These are phyloP conservation scores for Heterohyrax brucei DNA, from an alignment of 2,797 vertebrate genomes.

Conservation along the genomic window DNA sequence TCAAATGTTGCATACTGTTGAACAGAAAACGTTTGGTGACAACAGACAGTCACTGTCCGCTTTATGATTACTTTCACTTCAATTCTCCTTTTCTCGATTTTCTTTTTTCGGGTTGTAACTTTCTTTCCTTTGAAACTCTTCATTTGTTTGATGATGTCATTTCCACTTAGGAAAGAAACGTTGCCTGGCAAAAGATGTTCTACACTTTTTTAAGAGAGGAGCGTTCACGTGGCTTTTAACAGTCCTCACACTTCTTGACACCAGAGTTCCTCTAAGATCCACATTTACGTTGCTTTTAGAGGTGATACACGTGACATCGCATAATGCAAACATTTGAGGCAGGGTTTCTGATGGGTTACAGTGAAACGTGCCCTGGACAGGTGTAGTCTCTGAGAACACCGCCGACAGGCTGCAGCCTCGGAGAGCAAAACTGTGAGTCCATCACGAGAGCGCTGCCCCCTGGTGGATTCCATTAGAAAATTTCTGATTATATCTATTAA, in stretches of 20 bases:
- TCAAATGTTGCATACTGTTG: constrained; percentile 42
- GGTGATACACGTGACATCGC: fast-evolving
- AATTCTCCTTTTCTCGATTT: constrained; percentile 47
- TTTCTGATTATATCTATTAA: neutral
- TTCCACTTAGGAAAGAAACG: neutral
- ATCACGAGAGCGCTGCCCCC: constrained; percentile 62
- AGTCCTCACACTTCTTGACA: neutral
- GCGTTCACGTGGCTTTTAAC: constrained; percentile 46
- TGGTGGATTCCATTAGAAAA: constrained; percentile 60
- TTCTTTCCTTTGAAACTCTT: constrained; percentile 29
- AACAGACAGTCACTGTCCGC: constrained; percentile 59
- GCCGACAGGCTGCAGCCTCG: neutral
- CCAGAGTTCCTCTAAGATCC: constrained; percentile 37
- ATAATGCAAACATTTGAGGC: fast-evolving
- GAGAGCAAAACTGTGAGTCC: neutral
- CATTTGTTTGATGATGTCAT: constrained; percentile 48
- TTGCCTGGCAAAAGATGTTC: constrained; percentile 5
- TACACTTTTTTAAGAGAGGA: neutral
- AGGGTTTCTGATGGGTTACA: constrained; percentile 43
- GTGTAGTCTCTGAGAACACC: neutral
- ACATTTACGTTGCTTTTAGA: constrained; percentile 16
- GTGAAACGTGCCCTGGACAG: fast-evolving
- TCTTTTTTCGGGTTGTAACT: constrained; percentile 66
- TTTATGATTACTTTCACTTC: neutral
- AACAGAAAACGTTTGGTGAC: constrained; percentile 64